Evolutionary conservation across 1,140 invertebrate genomes (phyloP).

Genomic region (Triops longicaudatus): DNA sequence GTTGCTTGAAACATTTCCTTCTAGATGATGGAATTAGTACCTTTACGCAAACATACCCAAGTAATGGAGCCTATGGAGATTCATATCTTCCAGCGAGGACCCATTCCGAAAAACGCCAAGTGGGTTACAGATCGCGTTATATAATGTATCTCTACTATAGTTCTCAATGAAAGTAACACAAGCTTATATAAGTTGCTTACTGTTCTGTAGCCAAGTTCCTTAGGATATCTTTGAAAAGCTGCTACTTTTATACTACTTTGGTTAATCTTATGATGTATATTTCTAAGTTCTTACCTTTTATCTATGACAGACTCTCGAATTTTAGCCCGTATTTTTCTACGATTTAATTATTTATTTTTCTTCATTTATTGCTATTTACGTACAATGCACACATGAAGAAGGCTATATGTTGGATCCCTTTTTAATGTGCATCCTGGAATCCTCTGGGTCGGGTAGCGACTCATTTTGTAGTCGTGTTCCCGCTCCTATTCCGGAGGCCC

Average conservation of each 20-base stretch:
- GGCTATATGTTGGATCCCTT: not conserved
- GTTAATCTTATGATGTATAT: too few species aligned
- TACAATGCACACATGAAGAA: too few species aligned
- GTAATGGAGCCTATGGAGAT: not conserved
- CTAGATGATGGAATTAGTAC: not conserved
- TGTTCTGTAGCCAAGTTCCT: too few species aligned
- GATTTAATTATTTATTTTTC: too few species aligned
- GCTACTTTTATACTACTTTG: too few species aligned
- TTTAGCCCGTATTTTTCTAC: too few species aligned
- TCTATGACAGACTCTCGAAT: too few species aligned
- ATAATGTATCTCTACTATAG: not conserved
- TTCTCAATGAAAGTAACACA: too few species aligned
- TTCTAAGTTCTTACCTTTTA: too few species aligned
- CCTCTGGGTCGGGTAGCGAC: not conserved
- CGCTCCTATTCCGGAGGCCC: not conserved
- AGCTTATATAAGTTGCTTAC: too few species aligned
- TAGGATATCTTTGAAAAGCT: too few species aligned
- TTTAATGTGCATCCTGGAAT: not conserved
- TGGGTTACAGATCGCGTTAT: not conserved
- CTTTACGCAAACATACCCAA: not conserved
- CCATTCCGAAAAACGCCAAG: slow-evolving; percentile 1
- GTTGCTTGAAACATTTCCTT: not conserved
- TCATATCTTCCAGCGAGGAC: slow-evolving; percentile 1
- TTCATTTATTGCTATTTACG: too few species aligned
- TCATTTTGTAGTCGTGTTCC: not conserved